Evolutionary conservation across 2,113 vertebrate species (phyloP).

Genomic region (Penelope pileata): DNA sequence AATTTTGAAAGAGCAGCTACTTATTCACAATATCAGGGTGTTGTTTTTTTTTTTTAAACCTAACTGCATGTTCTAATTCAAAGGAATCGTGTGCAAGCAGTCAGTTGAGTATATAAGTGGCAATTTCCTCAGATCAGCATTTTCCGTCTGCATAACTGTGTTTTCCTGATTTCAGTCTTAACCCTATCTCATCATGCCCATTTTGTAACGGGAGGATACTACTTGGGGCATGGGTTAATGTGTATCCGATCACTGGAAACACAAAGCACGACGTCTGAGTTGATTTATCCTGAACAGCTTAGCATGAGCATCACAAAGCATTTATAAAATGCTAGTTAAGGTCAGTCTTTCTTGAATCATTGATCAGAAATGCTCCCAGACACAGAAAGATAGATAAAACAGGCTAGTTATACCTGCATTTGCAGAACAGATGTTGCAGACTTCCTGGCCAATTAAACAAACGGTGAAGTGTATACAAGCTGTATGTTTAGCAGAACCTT

Average conservation of each 20-base stretch:
- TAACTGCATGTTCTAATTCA: background rate
- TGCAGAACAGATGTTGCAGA: conserved; percentile 19
- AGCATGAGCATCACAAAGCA: background rate
- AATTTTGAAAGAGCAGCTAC: background rate
- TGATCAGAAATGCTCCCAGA: conserved; percentile 20
- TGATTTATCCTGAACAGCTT: background rate
- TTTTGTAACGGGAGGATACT: background rate
- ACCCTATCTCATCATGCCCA: background rate
- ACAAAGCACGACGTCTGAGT: background rate
- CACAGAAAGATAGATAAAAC: background rate
- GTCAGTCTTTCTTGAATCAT: background rate
- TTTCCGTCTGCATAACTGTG: background rate
- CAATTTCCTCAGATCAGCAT: background rate
- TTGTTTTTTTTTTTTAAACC: background rate
- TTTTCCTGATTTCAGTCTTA: background rate
- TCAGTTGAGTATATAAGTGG: background rate
- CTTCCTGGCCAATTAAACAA: conserved; percentile 2
- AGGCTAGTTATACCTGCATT: background rate
- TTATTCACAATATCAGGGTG: background rate
- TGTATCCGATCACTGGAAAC: background rate
- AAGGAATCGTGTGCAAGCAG: background rate
- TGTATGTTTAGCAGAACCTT: background rate
- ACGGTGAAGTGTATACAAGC: background rate
- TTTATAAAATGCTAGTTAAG: background rate
- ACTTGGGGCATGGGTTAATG: background rate